phyloP scores from a whole-genome alignment of 1,140 invertebrate species.

The Zaprionus davidi region DNA sequence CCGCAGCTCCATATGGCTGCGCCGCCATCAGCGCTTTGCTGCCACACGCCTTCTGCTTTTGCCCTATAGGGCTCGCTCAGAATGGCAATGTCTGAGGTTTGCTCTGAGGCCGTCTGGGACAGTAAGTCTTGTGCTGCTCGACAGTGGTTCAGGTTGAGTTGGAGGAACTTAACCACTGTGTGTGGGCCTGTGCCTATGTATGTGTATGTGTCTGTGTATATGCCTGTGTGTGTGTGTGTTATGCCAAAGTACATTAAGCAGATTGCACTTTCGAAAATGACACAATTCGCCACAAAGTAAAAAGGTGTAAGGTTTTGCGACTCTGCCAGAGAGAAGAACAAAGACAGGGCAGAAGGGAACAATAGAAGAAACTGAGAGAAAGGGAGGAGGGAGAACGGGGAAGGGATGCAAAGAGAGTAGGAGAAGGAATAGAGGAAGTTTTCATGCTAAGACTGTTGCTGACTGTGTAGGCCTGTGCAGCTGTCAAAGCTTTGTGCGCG shows the following conservation, averaged over 20 bases:
- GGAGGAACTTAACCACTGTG: too few species aligned
- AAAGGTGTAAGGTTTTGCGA: conserved; percentile 26
- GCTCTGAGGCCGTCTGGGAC: too few species aligned
- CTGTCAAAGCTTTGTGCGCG: not conserved
- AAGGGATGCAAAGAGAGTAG: not conserved
- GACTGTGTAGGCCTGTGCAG: not conserved
- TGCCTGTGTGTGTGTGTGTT: conserved; percentile 36
- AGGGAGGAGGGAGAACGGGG: not conserved
- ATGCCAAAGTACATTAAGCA: conserved; percentile 74
- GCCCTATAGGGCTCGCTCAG: too few species aligned
- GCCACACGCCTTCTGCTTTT: too few species aligned
- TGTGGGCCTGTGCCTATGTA: fast-evolving
- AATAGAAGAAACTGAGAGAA: not conserved
- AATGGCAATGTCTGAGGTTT: too few species aligned
- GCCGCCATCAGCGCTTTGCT: too few species aligned
- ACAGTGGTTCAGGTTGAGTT: too few species aligned
- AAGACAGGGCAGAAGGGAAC: conserved; percentile 1
- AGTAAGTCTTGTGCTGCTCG: too few species aligned
- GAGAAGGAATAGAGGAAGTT: not conserved
- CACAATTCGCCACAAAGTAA: conserved; percentile 57
- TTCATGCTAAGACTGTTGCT: not conserved
- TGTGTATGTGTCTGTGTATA: conserved; percentile 9
- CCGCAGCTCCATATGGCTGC: too few species aligned
- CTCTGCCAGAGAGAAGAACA: not conserved
- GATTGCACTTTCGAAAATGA: conserved; percentile 78